phyloP scores from a whole-genome alignment of 2,888 invertebrate species.

The Pristionchus mayeri region DNA sequence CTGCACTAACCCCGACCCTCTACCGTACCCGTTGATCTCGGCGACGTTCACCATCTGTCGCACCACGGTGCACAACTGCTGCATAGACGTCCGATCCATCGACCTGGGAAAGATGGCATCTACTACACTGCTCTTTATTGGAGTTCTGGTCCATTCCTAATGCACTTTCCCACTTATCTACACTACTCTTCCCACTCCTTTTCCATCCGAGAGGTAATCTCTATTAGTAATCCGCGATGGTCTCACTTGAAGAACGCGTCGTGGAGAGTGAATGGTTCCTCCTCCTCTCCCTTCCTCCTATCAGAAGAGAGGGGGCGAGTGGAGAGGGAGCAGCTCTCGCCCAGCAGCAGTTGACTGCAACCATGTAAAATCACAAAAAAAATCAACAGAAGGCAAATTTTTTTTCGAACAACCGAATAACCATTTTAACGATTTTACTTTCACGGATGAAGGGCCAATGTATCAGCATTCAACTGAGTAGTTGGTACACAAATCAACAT shows the following conservation, averaged over 20 bases:
- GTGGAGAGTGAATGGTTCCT: conserved; percentile 7
- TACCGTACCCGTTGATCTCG: conserved; percentile 45
- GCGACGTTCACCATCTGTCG: conserved; percentile 38
- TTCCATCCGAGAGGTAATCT: background rate
- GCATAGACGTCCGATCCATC: background rate
- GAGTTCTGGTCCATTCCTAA: background rate
- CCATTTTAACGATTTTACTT: too few species aligned
- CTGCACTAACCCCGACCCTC: background rate
- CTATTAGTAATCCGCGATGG: background rate
- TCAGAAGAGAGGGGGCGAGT: conserved; percentile 2
- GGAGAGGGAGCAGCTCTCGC: background rate
- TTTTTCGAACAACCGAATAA: too few species aligned
- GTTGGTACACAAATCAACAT: too few species aligned
- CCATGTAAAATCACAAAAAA: too few species aligned
- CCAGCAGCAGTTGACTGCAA: conserved; percentile 25
- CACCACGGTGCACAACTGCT: conserved; percentile 7
- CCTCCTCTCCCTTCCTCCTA: background rate
- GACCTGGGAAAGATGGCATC: background rate
- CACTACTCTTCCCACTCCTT: too few species aligned
- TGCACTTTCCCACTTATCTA: too few species aligned
- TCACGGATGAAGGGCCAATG: too few species aligned
- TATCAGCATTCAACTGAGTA: too few species aligned
- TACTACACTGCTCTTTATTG: background rate
- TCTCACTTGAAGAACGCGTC: background rate
- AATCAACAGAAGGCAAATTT: too few species aligned